A percentile compares a stretch with the other conserved stretches of the same genome.
phyloP scores from a whole-genome alignment of 2,888 invertebrate species.

The Perdita meconis region DNA sequence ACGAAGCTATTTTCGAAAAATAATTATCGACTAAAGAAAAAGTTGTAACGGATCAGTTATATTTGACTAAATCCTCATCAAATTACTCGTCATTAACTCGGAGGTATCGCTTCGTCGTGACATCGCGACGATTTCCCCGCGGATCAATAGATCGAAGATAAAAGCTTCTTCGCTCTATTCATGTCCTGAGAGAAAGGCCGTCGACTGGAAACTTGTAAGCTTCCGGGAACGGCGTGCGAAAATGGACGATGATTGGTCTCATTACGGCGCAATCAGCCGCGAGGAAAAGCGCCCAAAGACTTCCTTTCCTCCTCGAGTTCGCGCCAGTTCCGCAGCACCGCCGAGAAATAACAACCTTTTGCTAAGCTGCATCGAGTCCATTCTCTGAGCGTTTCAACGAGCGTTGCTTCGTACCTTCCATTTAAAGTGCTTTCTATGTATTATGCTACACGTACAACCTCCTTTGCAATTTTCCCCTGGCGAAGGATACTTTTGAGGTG shows the following conservation, averaged over 20 bases:
- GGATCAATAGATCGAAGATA: slow-evolving; percentile 48
- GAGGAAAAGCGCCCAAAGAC: slow-evolving; percentile 34
- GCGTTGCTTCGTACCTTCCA: not conserved
- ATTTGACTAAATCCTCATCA: slow-evolving; percentile 1
- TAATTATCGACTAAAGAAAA: not conserved
- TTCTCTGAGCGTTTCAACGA: slow-evolving; percentile 15
- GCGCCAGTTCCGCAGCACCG: slow-evolving; percentile 1
- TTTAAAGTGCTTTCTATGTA: slow-evolving; percentile 10
- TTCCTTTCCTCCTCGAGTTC: slow-evolving; percentile 34
- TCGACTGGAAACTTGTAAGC: slow-evolving; percentile 36
- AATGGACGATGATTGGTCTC: slow-evolving; percentile 58
- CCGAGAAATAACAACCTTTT: slow-evolving; percentile 43
- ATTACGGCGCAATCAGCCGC: slow-evolving; percentile 49
- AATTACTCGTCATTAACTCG: not conserved
- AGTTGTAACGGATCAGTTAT: not conserved
- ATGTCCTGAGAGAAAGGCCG: slow-evolving; percentile 33
- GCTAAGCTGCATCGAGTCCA: slow-evolving; percentile 26
- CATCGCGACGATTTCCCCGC: not conserved
- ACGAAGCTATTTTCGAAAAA: not conserved
- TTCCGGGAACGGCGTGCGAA: slow-evolving; percentile 33
- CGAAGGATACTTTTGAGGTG: too few relatives aligned
- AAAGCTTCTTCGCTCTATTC: slow-evolving; percentile 27
- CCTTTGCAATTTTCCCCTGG: too few relatives aligned
- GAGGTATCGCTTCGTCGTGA: not conserved
- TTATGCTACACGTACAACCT: too few relatives aligned